These are phyloP conservation scores for Syngnathoides biaculeatus DNA, from an alignment of 2,113 vertebrate species.

Conservation along the genomic window DNA sequence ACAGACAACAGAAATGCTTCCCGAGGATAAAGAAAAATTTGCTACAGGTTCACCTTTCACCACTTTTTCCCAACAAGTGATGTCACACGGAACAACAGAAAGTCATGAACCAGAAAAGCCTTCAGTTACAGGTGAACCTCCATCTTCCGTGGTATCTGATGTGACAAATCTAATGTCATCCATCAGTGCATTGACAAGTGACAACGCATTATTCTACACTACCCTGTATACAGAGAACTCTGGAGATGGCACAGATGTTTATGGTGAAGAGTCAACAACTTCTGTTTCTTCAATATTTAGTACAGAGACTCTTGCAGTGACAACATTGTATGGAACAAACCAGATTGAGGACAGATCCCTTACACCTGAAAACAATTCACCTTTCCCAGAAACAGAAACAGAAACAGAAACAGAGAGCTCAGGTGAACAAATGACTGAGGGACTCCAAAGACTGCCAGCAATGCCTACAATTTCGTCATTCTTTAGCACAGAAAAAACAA, in stretches of 20 bases:
- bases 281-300: background rate
- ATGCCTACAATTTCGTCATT: background rate
- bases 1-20: background rate
- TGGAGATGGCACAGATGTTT: background rate
- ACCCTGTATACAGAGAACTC: background rate
- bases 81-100: background rate
- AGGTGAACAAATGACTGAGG: background rate
- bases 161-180: background rate
- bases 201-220: background rate
- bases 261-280: background rate
- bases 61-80: background rate
- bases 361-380: background rate
- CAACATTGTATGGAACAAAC: background rate
- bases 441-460: background rate
- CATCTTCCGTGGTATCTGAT: background rate
- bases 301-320: constrained; percentile 1
- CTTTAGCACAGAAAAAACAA: constrained; percentile 9
- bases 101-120: background rate
- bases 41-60: background rate
- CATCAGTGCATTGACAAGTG: background rate
- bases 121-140: background rate
- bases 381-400: background rate
- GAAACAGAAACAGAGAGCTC: background rate
- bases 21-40: background rate
- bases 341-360: background rate